Evolutionary conservation across 2,113 vertebrate genomes (phyloP).

Genomic region (Pantherophis guttatus): DNA sequence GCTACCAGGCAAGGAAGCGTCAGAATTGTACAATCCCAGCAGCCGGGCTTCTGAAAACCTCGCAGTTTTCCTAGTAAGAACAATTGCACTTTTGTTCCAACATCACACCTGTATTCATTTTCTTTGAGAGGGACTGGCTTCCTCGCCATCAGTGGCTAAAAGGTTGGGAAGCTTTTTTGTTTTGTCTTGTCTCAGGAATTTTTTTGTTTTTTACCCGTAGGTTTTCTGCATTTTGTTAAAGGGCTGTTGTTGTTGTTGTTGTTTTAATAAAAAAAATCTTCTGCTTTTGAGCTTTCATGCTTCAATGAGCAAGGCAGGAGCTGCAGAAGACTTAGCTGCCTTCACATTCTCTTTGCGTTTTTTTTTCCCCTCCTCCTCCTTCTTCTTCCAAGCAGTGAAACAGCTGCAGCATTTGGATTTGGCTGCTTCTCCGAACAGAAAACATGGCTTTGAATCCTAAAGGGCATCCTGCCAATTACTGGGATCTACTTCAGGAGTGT

Average conservation of each 20-base stretch:
- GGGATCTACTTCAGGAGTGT: background rate
- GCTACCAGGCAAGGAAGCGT: too few species aligned
- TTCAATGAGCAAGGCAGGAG: background rate
- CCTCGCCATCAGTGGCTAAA: background rate
- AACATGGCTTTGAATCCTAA: background rate
- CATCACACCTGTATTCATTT: background rate
- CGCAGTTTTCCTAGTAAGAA: background rate
- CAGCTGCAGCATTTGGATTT: background rate
- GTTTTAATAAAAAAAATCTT: too few species aligned
- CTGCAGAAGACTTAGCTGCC: background rate
- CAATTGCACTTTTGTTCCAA: background rate
- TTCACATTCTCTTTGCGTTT: background rate
- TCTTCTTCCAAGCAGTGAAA: background rate
- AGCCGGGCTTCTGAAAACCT: too few species aligned
- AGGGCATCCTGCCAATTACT: background rate
- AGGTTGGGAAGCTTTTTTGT: background rate
- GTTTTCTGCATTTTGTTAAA: background rate
- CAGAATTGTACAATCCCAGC: background rate
- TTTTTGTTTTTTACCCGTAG: background rate
- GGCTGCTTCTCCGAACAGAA: background rate
- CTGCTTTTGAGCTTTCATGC: background rate
- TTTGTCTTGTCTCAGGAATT: background rate
- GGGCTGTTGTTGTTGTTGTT: too few species aligned
- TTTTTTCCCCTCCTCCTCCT: background rate
- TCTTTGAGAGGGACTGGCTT: background rate